These are phyloP conservation scores for Xyliphius kryptos DNA, from an alignment of 2,113 vertebrate species.

Conservation along the genomic window DNA sequence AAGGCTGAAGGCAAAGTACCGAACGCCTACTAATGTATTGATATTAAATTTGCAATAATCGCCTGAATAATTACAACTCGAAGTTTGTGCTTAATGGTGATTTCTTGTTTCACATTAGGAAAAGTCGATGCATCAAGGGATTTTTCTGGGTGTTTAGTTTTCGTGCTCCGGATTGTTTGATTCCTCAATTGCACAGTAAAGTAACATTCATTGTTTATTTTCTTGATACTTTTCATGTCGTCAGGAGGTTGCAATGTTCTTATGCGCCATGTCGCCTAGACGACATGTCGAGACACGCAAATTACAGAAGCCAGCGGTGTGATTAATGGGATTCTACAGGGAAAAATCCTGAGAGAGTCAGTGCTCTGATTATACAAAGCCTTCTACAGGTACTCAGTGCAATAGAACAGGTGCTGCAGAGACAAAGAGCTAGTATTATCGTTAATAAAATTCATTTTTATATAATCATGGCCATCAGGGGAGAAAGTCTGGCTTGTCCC, in stretches of 20 bases:
- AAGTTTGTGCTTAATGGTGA: neutral
- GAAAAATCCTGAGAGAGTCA: neutral
- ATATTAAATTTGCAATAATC: neutral
- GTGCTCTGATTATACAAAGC: neutral
- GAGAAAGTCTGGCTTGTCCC: neutral
- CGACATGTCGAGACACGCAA: neutral
- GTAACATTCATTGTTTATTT: neutral
- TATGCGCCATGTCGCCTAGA: neutral
- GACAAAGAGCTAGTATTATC: neutral
- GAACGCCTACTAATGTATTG: too few species aligned
- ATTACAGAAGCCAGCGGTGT: neutral
- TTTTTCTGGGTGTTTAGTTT: too few species aligned
- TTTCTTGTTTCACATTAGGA: too few species aligned
- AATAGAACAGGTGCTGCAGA: neutral
- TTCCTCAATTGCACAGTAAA: neutral
- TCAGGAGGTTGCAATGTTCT: neutral
- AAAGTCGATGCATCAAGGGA: too few species aligned
- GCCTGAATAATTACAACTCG: neutral
- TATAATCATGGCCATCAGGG: neutral
- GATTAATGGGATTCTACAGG: neutral
- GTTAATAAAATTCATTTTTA: neutral
- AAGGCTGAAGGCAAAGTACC: neutral
- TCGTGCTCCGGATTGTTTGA: too few species aligned
- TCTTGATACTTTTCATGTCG: neutral
- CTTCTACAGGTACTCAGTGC: neutral